Percentiles rank a stretch among this genome's conserved stretches.
These are phyloP conservation scores for Oophaga pumilio DNA, from an alignment of 2,113 vertebrate genomes.

Conservation along the genomic window DNA sequence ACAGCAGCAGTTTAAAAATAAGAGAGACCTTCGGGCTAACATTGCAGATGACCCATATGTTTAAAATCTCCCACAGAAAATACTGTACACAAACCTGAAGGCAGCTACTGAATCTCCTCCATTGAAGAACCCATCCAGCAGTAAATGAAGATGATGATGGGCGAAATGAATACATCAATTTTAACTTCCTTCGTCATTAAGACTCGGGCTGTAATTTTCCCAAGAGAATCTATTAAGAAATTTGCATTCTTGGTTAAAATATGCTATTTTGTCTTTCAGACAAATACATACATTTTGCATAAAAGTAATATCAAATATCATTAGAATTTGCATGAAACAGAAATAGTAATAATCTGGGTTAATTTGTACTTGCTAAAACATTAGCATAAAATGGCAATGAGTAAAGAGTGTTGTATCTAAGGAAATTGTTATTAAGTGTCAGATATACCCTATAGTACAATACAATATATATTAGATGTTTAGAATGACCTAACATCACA, in stretches of 20 bases:
- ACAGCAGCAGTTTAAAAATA: constrained; percentile 68
- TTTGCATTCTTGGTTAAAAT: neutral
- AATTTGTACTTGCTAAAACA: neutral
- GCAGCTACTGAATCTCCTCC: constrained; percentile 18
- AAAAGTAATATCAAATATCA: neutral
- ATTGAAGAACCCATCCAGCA: constrained; percentile 10
- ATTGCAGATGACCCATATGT: constrained; percentile 53
- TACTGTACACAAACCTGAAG: constrained; percentile 48
- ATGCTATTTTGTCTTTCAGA: neutral
- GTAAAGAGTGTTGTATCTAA: neutral
- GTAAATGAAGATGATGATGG: constrained; percentile 14
- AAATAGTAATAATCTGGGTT: neutral
- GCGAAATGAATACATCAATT: constrained; percentile 17
- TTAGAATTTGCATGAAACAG: neutral
- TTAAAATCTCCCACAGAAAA: constrained; percentile 44
- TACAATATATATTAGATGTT: neutral
- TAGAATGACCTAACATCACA: neutral
- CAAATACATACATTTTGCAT: constrained; percentile 23
- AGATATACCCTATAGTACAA: neutral
- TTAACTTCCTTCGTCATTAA: constrained; percentile 15
- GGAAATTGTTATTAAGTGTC: neutral
- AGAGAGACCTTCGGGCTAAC: constrained; percentile 66
- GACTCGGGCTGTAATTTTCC: neutral
- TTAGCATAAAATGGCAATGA: neutral
- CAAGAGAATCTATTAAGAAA: neutral